Percentiles rank a stretch among this genome's conserved stretches.
These are phyloP conservation scores for Microplitis manilae DNA, from an alignment of 2,888 invertebrate species.

Conservation along the genomic window DNA sequence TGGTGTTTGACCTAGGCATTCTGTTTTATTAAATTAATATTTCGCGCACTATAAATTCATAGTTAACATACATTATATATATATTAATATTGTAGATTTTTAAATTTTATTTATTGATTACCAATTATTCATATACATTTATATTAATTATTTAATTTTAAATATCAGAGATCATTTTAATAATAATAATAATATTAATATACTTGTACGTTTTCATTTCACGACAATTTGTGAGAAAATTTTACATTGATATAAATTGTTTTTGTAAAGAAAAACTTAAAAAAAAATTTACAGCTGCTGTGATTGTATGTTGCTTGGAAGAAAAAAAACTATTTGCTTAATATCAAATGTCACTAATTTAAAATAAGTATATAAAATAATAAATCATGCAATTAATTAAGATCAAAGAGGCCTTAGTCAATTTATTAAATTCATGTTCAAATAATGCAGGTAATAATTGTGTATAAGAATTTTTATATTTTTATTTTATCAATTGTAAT, in stretches of 20 bases:
- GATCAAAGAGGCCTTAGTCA: conserved; percentile 52
- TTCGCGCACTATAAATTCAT: neutral
- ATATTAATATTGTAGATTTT: neutral
- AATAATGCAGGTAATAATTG: conserved; percentile 18
- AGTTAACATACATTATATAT: neutral
- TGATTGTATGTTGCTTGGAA: conserved; percentile 6
- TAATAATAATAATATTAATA: neutral
- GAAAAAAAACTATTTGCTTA: neutral
- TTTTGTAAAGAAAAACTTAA: neutral
- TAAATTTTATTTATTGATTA: neutral
- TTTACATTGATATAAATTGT: conserved; percentile 13
- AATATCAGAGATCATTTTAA: neutral
- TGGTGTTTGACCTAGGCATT: conserved; percentile 63
- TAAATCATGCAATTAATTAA: conserved; percentile 18
- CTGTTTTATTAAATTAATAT: conserved; percentile 22
- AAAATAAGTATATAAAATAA: conserved; percentile 3
- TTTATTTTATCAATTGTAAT: neutral
- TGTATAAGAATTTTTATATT: neutral
- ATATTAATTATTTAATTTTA: neutral
- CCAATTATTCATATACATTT: neutral
- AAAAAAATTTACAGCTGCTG: conserved; percentile 10
- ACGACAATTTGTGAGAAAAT: neutral
- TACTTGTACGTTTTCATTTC: conserved; percentile 6
- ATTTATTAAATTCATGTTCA: conserved; percentile 42
- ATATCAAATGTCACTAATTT: conserved; percentile 10